Conservation (phyloP, 2,888 invertebrate species). For the Erebia epiphron region DNA sequence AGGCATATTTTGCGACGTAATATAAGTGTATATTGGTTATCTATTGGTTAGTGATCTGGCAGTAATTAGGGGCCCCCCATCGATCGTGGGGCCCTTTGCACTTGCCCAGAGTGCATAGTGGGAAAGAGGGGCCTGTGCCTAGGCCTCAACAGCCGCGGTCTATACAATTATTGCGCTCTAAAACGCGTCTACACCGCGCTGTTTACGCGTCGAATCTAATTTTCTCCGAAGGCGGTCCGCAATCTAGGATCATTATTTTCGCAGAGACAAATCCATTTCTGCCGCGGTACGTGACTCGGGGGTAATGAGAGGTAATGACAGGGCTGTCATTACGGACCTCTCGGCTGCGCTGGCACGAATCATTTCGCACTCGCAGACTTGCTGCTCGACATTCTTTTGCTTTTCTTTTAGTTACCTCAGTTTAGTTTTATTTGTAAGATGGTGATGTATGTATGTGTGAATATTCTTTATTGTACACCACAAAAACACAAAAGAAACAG, state of each 20-base stretch:
- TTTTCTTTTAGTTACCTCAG: constrained; percentile 1
- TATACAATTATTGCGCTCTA: constrained; percentile 29
- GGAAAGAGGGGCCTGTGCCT: no score
- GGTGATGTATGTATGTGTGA: no score
- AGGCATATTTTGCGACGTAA: no score
- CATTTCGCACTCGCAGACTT: constrained; percentile 27
- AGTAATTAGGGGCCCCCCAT: no score
- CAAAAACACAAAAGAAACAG: no score
- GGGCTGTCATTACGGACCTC: constrained; percentile 71
- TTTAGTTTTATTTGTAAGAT: no score
- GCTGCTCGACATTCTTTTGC: constrained; percentile 7
- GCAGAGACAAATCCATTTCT: constrained; percentile 83
- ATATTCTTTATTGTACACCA: no score
- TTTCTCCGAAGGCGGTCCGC: constrained; percentile 77
- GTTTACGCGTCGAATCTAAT: constrained; percentile 77
- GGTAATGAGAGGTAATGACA: constrained; percentile 79
- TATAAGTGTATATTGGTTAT: no score
- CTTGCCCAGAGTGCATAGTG: no score
- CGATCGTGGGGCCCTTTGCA: no score
- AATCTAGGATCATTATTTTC: constrained; percentile 81
- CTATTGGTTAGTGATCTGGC: no score
- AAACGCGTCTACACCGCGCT: constrained; percentile 52
- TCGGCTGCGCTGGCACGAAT: constrained; percentile 49
- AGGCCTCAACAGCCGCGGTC: neutral
- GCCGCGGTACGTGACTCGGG: constrained; percentile 77